Evolutionary conservation across 2,888 invertebrate genomes (phyloP).

Genomic region (Tenodera sinensis): DNA sequence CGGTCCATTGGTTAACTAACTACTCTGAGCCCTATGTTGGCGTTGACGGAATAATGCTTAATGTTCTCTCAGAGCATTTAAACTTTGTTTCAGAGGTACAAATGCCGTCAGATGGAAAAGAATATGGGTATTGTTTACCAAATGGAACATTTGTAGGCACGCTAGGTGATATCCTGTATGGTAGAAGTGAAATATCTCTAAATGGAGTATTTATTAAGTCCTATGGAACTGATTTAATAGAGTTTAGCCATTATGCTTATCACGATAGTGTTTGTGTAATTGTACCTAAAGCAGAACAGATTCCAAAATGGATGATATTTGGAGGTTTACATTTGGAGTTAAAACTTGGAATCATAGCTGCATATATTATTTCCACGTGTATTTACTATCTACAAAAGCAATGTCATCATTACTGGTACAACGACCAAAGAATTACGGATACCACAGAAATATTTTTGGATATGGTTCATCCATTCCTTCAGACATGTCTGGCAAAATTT

Average conservation of each 20-base stretch:
- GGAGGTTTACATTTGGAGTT: background rate
- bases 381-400: background rate
- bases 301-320: constrained; percentile 4
- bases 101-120: background rate
- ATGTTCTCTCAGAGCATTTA: background rate
- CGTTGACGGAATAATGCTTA: background rate
- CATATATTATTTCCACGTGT: background rate
- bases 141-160: background rate
- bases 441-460: background rate
- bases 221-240: background rate
- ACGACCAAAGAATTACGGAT: background rate
- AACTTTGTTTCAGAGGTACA: background rate
- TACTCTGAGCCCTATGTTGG: background rate
- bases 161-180: background rate
- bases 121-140: background rate
- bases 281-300: background rate
- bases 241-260: background rate
- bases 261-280: background rate
- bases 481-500: background rate
- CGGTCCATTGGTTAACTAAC: background rate
- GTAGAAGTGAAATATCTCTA: background rate
- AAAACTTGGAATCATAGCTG: background rate
- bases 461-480: background rate
- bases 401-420: background rate
- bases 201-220: background rate